These are phyloP conservation scores for Imbricaverruca yamaguchii DNA, from an alignment of 2,888 invertebrate genomes.

Conservation along the genomic window DNA sequence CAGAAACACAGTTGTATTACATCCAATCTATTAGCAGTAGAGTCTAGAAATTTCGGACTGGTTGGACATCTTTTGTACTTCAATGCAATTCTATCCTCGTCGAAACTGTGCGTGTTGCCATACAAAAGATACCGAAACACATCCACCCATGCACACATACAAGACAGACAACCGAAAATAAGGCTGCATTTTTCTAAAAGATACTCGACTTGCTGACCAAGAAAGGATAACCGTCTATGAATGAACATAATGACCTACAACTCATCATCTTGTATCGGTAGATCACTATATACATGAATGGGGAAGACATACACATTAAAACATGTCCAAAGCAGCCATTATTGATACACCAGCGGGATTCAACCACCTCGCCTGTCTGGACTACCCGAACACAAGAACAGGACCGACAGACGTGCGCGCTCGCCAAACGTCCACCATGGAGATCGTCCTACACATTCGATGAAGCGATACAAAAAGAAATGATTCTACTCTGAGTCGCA, in stretches of 20 bases:
- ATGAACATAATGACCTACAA: constrained; percentile 2
- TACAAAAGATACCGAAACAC: constrained; percentile 13
- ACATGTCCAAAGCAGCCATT: not conserved
- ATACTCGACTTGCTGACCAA: not conserved
- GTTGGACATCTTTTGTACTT: constrained; percentile 2
- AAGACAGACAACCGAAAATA: not conserved
- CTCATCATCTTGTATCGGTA: not conserved
- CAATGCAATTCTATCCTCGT: not conserved
- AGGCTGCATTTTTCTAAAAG: not conserved
- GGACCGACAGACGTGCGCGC: not conserved
- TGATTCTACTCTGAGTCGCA: constrained; percentile 7
- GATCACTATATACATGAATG: not conserved
- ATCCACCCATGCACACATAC: not conserved
- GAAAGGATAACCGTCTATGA: not conserved
- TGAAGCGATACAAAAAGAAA: constrained; percentile 17
- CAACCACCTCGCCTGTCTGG: not conserved
- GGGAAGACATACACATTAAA: constrained; percentile 9
- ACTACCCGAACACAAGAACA: not conserved
- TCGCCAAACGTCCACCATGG: not conserved
- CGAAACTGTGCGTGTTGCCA: not conserved
- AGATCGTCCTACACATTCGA: constrained; percentile 13
- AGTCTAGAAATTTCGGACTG: not conserved
- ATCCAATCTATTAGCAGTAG: not conserved
- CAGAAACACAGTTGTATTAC: not conserved
- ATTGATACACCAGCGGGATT: not conserved